These are phyloP conservation scores for Galerucella nymphaeae DNA, from an alignment of 2,888 invertebrate species.

Conservation along the genomic window DNA sequence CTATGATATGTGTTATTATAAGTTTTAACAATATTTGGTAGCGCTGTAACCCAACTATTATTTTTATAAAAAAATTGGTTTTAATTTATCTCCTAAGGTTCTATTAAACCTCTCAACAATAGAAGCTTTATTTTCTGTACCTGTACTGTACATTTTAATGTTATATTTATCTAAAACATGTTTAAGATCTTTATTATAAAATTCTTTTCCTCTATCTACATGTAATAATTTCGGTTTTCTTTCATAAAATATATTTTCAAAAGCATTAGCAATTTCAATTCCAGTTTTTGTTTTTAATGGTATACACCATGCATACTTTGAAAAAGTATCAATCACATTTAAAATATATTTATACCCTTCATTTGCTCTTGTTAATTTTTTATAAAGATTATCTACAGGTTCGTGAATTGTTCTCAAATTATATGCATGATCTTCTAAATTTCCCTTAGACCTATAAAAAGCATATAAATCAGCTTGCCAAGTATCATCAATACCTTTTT, in stretches of 20 bases:
- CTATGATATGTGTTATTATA: conserved; percentile 20
- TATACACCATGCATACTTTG: neutral
- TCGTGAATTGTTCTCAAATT: conserved; percentile 13
- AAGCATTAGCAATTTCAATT: conserved; percentile 12
- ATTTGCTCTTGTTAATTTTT: neutral
- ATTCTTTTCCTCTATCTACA: conserved; percentile 9
- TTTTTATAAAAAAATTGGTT: too few species aligned
- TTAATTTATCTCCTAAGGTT: too few species aligned
- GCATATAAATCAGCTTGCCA: conserved; percentile 20
- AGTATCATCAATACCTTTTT: conserved; percentile 29
- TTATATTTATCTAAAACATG: neutral
- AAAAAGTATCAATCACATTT: conserved; percentile 3
- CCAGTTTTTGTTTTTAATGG: conserved; percentile 11
- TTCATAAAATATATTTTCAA: conserved; percentile 18
- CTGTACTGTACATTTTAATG: neutral
- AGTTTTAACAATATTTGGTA: conserved; percentile 13
- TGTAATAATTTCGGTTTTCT: conserved; percentile 8
- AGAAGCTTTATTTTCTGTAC: conserved; percentile 15
- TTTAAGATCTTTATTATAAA: conserved; percentile 17
- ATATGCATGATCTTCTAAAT: conserved; percentile 21
- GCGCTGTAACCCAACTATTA: neutral
- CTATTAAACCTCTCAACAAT: conserved; percentile 19
- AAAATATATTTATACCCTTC: conserved; percentile 6
- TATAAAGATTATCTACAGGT: conserved; percentile 9
- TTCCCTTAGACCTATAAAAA: conserved; percentile 15